These are phyloP conservation scores for Galago senegalensis DNA, from an alignment of 2,797 vertebrate genomes.

Conservation along the genomic window DNA sequence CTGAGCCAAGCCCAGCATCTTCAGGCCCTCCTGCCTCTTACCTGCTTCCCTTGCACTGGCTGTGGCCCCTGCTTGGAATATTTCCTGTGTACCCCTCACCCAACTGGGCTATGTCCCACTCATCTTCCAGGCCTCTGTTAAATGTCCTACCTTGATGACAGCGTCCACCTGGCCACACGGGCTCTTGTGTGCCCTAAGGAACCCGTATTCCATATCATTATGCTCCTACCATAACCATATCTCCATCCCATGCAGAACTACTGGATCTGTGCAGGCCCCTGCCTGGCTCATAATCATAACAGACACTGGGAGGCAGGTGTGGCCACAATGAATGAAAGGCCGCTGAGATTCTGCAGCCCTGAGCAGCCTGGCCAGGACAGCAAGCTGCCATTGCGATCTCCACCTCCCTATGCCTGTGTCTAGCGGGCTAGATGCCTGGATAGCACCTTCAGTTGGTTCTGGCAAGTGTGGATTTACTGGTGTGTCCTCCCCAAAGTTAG, in stretches of 20 bases:
- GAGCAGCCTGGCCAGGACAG: not conserved
- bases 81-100: not conserved
- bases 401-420: fast-evolving
- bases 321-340: not conserved
- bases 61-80: fast-evolving
- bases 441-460: fast-evolving
- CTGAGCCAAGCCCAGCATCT: too few species aligned
- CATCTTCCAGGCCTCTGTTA: not conserved
- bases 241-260: not conserved
- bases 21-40: not conserved
- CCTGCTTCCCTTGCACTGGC: not conserved
- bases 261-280: not conserved
- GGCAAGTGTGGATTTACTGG: not conserved
- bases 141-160: not conserved
- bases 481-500: not conserved
- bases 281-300: fast-evolving
- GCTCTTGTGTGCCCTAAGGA: not conserved
- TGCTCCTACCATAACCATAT: fast-evolving
- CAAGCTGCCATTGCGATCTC: not conserved
- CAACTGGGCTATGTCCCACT: fast-evolving
- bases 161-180: fast-evolving
- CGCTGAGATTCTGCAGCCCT: not conserved
- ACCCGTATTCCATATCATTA: not conserved
- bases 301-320: not conserved
- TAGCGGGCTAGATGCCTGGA: not conserved